Conservation (phyloP, 2,797 vertebrate genomes). For the Glyptemys insculpta region DNA sequence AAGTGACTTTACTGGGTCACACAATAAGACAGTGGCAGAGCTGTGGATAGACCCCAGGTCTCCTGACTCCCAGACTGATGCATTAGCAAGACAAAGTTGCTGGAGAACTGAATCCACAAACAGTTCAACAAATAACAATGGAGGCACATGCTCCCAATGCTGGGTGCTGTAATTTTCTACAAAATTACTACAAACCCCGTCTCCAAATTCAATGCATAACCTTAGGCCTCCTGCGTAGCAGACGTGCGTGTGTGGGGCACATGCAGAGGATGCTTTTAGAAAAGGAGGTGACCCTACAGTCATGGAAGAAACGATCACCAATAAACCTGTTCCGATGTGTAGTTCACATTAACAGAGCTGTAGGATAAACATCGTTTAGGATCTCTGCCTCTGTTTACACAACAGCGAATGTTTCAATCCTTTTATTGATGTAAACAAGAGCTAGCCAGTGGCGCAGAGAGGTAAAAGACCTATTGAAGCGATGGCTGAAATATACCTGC, state of each 20-base stretch:
- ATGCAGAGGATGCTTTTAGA: not conserved
- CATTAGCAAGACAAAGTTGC: not conserved
- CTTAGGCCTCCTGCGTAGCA: not conserved
- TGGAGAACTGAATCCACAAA: not conserved
- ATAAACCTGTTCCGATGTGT: not conserved
- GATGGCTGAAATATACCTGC: constrained; percentile 25
- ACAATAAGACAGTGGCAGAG: not conserved
- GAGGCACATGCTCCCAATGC: not conserved
- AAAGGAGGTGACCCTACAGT: not conserved
- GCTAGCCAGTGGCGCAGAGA: not conserved
- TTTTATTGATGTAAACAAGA: constrained; percentile 58
- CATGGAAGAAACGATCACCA: not conserved
- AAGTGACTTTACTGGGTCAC: not conserved
- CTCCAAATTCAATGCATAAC: not conserved
- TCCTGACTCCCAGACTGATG: not conserved
- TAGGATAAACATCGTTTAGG: not conserved
- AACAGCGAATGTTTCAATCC: constrained; percentile 63
- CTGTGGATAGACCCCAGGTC: not conserved
- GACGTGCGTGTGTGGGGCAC: not conserved
- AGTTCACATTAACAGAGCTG: not conserved
- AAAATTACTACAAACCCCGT: not conserved
- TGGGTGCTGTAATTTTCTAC: not conserved
- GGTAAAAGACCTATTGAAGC: not conserved
- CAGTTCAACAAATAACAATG: not conserved
- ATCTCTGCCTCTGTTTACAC: constrained; percentile 49